Evolutionary conservation across 2,888 invertebrate species (phyloP).

Genomic region (Philopedon plagiatum): DNA sequence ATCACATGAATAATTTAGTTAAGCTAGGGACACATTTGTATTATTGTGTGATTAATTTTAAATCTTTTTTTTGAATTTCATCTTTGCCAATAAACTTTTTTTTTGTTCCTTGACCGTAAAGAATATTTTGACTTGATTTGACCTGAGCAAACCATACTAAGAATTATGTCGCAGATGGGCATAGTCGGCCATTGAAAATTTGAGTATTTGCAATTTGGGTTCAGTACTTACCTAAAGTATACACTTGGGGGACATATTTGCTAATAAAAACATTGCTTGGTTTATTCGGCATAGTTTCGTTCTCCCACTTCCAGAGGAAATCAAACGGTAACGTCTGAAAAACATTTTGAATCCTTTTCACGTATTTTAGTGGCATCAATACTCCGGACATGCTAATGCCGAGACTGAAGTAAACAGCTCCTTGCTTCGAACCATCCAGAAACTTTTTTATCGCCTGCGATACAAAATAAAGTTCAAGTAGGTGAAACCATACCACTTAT

Average conservation of each 20-base stretch:
- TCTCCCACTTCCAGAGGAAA: slow-evolving; percentile 67
- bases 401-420: slow-evolving; percentile 56
- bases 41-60: too few species aligned
- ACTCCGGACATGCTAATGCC: slow-evolving; percentile 50
- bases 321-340: slow-evolving; percentile 56
- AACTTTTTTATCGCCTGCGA: slow-evolving; percentile 52
- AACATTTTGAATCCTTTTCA: slow-evolving; percentile 29
- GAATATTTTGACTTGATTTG: too few species aligned
- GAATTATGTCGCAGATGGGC: too few species aligned
- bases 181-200: too few species aligned
- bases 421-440: slow-evolving; percentile 52
- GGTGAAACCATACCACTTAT: not conserved
- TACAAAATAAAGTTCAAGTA: slow-evolving; percentile 1
- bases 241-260: slow-evolving; percentile 47
- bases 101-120: too few species aligned
- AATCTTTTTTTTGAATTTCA: too few species aligned
- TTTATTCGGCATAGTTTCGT: slow-evolving; percentile 59
- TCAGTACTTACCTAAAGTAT: slow-evolving; percentile 43
- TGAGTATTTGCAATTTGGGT: too few species aligned
- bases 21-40: too few species aligned
- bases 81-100: too few species aligned
- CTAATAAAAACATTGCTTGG: slow-evolving; percentile 62
- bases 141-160: too few species aligned
- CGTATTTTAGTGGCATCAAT: slow-evolving; percentile 31
- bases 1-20: too few species aligned